Evolutionary conservation across 2,888 invertebrate genomes (phyloP), one percentile per base, ranked within the genome.

Genomic region (Griposia aprilina): DNA sequence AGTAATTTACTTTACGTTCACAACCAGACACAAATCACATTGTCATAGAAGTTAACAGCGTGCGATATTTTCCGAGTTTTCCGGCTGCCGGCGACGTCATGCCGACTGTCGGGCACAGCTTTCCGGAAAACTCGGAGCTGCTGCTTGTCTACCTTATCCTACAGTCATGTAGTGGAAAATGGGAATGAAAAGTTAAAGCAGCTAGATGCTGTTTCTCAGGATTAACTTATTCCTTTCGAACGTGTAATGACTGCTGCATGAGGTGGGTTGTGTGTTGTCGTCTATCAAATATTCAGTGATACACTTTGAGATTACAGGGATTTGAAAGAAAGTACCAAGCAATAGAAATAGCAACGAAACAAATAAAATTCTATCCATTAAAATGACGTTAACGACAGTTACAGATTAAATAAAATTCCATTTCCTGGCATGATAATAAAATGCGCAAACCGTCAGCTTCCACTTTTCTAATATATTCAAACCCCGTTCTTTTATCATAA

Each of bases 51-150:
- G 50, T 52, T 83, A 78, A 66, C 71, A 79, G 63, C 17, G 70
- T 71, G 48, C 66, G 73, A 71, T 62, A 69, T 78, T 73, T 84
- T 76, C 77, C 78, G 71, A 83, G 80, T 81, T 86, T 90, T 86
- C 88, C 87, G 80, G 76, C 81, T 84, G 90, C 86, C 87, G 83
- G 36, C 63, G 66, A 62, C 70, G 73, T 70, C 76, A 75, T 78
- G 36, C 55, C 71, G 80, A 71, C 77, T 85, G 86, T 78, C 72
- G 66, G 82, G 77, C 65, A 78, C 78, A 79, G 65, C 72, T 60
- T 75, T 77, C 80, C 75, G 81, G 86, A 81, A 82, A 81, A 67
- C 63, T 73, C 72, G 62, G 65, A 84, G 62, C 60, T 67, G 68
- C 71, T 67, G 78, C 65, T 80, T 76, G 86, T 74, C 78, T 77